A percentile compares a stretch with the other conserved stretches of the same genome.
Conservation (phyloP, 2,888 invertebrate species). For the Thelaira solivaga region DNA sequence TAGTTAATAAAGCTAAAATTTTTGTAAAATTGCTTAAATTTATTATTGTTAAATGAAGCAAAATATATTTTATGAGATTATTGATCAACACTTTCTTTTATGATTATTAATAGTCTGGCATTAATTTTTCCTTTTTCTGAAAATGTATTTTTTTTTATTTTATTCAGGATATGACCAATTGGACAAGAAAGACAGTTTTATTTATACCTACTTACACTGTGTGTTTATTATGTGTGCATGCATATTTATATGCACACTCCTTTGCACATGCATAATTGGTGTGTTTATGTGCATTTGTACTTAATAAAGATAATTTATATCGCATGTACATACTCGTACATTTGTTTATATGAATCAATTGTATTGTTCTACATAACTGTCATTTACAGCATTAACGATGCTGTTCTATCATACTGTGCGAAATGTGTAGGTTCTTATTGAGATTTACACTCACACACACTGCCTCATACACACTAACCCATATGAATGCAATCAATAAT, state of each 20-base stretch:
- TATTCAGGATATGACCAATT: too few relatives aligned
- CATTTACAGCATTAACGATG: slow-evolving; percentile 58
- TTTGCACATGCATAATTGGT: slow-evolving; percentile 16
- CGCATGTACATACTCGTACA: slow-evolving; percentile 35
- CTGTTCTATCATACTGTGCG: slow-evolving; percentile 35
- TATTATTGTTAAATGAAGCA: too few relatives aligned
- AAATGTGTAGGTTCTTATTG: slow-evolving; percentile 9
- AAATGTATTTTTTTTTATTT: too few relatives aligned
- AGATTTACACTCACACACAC: not conserved
- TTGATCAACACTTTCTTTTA: too few relatives aligned
- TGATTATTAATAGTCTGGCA: too few relatives aligned
- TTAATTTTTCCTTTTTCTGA: too few relatives aligned
- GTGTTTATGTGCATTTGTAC: slow-evolving; percentile 55
- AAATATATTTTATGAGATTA: too few relatives aligned
- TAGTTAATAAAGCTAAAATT: too few relatives aligned
- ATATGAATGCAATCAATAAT: not conserved
- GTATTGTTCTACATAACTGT: slow-evolving; percentile 61
- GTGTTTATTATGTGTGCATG: not conserved
- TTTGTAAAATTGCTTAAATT: too few relatives aligned
- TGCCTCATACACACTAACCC: not conserved
- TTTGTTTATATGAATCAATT: slow-evolving; percentile 58
- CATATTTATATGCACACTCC: not conserved
- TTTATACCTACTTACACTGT: not conserved
- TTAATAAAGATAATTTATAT: slow-evolving; percentile 61
- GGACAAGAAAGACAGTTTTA: too few relatives aligned